Evolutionary conservation across 2,888 invertebrate species (phyloP).

Genomic region (Cephalotes varians): DNA sequence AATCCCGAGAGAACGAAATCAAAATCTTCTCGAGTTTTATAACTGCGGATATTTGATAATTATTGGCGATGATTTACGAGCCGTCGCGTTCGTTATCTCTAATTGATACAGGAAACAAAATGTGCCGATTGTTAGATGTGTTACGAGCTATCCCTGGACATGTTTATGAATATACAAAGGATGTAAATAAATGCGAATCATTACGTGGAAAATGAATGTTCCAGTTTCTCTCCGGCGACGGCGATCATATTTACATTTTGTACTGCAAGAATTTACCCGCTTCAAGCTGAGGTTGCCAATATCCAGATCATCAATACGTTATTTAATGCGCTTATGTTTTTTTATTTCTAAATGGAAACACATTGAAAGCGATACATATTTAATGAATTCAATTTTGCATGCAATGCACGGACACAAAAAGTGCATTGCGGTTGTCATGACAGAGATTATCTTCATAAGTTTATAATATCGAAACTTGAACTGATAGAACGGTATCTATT

Average conservation of each 20-base stretch:
- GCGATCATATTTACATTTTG: slow-evolving; percentile 42
- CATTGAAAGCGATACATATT: not conserved
- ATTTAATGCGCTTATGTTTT: not conserved
- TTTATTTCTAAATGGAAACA: not conserved
- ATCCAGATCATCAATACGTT: not conserved
- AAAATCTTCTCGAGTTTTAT: slow-evolving; percentile 5
- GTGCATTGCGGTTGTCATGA: not conserved
- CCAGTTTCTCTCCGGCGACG: slow-evolving; percentile 17
- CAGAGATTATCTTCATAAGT: not conserved
- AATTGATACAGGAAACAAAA: slow-evolving; percentile 22
- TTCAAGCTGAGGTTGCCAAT: not conserved
- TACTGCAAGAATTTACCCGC: not conserved
- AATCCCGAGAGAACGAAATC: not conserved
- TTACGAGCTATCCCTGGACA: slow-evolving; percentile 1
- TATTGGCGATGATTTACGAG: slow-evolving; percentile 5
- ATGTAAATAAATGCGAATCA: slow-evolving; percentile 49
- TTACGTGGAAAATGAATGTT: slow-evolving; percentile 39
- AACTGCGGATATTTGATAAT: slow-evolving; percentile 35
- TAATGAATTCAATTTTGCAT: not conserved
- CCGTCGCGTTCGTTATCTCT: slow-evolving; percentile 39
- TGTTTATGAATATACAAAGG: slow-evolving; percentile 50
- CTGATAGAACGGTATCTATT: not conserved
- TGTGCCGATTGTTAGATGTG: slow-evolving; percentile 9
- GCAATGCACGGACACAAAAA: not conserved
- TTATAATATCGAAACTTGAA: not conserved